These are phyloP conservation scores for Sebastes minor DNA, from an alignment of 2,797 vertebrate genomes.

Conservation along the genomic window DNA sequence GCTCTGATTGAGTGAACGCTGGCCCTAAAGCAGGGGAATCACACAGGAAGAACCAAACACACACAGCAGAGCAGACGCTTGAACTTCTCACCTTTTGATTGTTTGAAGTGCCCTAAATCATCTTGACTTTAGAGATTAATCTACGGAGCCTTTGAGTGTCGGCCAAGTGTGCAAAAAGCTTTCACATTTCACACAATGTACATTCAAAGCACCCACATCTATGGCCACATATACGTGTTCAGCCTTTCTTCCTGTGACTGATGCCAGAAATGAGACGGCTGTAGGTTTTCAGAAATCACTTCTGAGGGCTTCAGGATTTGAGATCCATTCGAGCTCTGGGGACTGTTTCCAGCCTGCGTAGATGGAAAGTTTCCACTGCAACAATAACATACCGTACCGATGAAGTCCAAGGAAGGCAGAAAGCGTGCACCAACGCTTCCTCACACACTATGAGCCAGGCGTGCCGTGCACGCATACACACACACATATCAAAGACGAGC, in stretches of 20 bases:
- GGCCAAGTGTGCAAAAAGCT: neutral
- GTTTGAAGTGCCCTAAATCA: neutral
- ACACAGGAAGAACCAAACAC: neutral
- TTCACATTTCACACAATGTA: slow-evolving; percentile 22
- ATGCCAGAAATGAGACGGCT: slow-evolving; percentile 27
- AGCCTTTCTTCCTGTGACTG: slow-evolving; percentile 24
- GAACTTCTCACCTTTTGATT: neutral
- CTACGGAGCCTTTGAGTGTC: neutral
- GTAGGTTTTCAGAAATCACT: slow-evolving; percentile 23
- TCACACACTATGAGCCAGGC: slow-evolving; percentile 7
- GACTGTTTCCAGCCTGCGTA: slow-evolving; percentile 44
- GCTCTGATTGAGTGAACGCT: neutral
- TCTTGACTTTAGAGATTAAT: neutral
- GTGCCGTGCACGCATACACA: neutral
- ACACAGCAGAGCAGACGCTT: neutral
- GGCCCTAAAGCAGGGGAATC: neutral
- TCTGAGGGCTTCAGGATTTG: slow-evolving; percentile 25
- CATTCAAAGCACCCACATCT: slow-evolving; percentile 3
- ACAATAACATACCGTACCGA: slow-evolving; percentile 63
- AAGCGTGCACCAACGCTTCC: slow-evolving; percentile 15
- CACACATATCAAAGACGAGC: neutral
- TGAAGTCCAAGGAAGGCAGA: slow-evolving; percentile 51
- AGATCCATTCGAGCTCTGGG: slow-evolving; percentile 42
- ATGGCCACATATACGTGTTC: neutral
- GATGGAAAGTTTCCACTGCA: slow-evolving; percentile 69